phyloP scores from a whole-genome alignment of 2,888 invertebrate species.

The Ectropis crepuscularia region DNA sequence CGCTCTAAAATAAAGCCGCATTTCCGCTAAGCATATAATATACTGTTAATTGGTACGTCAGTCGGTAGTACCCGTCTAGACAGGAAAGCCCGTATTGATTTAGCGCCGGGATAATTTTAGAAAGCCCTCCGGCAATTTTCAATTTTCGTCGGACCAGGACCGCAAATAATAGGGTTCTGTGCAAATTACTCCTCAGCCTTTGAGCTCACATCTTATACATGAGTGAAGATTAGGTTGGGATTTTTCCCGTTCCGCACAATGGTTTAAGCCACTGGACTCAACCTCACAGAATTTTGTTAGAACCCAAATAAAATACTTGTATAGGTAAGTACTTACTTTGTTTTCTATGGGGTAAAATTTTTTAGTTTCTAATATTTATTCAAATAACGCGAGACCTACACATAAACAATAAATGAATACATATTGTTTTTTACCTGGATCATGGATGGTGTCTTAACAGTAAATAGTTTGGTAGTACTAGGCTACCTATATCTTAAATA shows the following conservation, averaged over 20 bases:
- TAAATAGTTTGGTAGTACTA: too few relatives aligned
- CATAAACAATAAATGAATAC: too few relatives aligned
- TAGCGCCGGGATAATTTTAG: conserved; percentile 66
- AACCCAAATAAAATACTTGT: too few relatives aligned
- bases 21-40: conserved; percentile 16
- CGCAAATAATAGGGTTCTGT: conserved; percentile 14
- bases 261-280: too few relatives aligned
- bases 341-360: too few relatives aligned
- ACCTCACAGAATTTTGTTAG: too few relatives aligned
- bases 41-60: conserved; percentile 44
- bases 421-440: too few relatives aligned
- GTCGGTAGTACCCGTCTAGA: conserved; percentile 64
- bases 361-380: too few relatives aligned
- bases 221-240: conserved; percentile 14
- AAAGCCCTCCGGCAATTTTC: conserved; percentile 46
- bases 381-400: too few relatives aligned
- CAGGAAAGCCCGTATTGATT: conserved; percentile 67
- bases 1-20: conserved; percentile 11
- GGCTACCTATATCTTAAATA: too few relatives aligned
- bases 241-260: neutral
- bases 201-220: conserved; percentile 16
- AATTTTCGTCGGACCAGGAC: conserved; percentile 27
- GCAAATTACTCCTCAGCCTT: conserved; percentile 5
- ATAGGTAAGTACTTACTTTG: too few relatives aligned
- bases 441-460: too few relatives aligned